phyloP scores from a whole-genome alignment of 2,888 invertebrate genomes.

The Thera obeliscata region DNA sequence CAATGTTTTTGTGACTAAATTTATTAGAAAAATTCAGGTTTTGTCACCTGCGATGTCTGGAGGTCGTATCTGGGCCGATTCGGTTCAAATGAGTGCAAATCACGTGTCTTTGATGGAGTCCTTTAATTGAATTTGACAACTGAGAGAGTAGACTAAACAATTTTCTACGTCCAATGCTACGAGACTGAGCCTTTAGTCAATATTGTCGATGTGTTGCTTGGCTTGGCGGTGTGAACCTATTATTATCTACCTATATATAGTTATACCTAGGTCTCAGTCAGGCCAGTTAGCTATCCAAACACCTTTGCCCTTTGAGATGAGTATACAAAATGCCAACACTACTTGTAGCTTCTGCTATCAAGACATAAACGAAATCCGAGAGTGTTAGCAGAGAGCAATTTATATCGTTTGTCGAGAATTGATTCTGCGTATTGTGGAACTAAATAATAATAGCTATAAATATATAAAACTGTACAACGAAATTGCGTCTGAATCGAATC shows the following conservation, averaged over 20 bases:
- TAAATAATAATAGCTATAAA: neutral
- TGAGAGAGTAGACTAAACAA: neutral
- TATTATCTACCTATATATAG: neutral
- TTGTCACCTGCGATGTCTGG: slow-evolving; percentile 74
- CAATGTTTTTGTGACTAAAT: slow-evolving; percentile 49
- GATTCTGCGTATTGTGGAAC: no score
- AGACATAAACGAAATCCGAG: neutral
- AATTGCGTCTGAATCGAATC: no score
- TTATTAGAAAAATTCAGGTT: slow-evolving; percentile 54
- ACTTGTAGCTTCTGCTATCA: slow-evolving; percentile 33
- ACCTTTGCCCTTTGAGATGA: slow-evolving; percentile 4
- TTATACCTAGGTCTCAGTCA: neutral
- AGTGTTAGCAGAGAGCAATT: neutral
- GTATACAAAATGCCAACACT: slow-evolving; percentile 13
- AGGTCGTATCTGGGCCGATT: slow-evolving; percentile 66
- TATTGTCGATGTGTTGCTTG: neutral
- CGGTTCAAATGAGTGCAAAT: slow-evolving; percentile 60
- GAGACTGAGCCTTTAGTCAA: neutral
- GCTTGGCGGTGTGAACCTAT: neutral
- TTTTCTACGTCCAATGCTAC: no score
- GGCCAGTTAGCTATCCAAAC: neutral
- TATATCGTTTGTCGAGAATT: neutral
- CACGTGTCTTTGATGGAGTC: slow-evolving; percentile 51
- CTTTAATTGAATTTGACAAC: neutral
- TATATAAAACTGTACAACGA: neutral